Base-by-base conservation (phyloP, 1,140 invertebrate genomes). In the Andrena cerasifolii region DNA sequence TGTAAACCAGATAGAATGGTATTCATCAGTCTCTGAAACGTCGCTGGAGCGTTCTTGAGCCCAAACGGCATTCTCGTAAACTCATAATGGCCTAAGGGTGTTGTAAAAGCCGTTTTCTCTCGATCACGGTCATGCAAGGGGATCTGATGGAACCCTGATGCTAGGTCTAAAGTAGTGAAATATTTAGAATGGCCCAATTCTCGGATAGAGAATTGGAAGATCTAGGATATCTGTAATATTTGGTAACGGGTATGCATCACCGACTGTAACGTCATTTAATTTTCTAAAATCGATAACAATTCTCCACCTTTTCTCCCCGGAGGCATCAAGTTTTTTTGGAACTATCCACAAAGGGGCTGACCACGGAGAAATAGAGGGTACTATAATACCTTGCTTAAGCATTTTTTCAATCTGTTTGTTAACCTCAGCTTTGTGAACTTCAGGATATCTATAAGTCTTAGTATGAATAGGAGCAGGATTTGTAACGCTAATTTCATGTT, bases 161-260 rank as follows among this genome's bases (percentile, higher is more conserved):
- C 70, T 33, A 73, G 33, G 26, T 73, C 70, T 21, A 73, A 45
- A 4, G 49, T 62, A 12, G 56, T 49, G 33, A 73, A 73, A 40
- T 73, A 73, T 47, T 73, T 73, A 0, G 70, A 21, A 62, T 40
- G 28, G 8, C 70, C 70, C 21, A 73, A 1, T 33, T 73, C n/a
- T n/a, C n/a, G n/a, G n/a, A n/a, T n/a, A n/a, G n/a, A n/a, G n/a
- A n/a, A n/a, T n/a, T n/a, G n/a, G n/a, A n/a, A n/a, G 70, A 31
- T 73, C 70, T 43, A 68, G 21, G 28, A 68, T 68, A 36, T 68
- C 47, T 18, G 14, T 12, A 18, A 68, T 68, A 68, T 68, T 73
- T 10, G 45, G 31, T 4, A 68, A 24, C 7, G 72, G 61, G 40
- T 28, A 74, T 0, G 28, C 33, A 24, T 74, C 61, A 33, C 45